Conservation (phyloP, 2,797 vertebrate genomes). For the Pipistrellus pipistrellus region DNA sequence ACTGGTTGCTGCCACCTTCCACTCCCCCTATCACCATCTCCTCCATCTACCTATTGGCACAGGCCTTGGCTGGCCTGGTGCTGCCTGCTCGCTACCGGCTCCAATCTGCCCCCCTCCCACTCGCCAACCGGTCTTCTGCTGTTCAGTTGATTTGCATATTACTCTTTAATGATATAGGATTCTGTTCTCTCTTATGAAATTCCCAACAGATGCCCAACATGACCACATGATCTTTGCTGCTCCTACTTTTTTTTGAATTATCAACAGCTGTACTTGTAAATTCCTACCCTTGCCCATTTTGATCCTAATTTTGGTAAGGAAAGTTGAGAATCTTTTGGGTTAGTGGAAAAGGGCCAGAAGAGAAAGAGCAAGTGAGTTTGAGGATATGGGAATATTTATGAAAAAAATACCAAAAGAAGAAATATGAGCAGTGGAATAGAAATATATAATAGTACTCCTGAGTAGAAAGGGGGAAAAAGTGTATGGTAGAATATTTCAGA, state of each 20-base stretch:
- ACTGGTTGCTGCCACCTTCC: too few species aligned
- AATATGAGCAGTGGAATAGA: not conserved
- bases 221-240: constrained; percentile 15
- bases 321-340: not conserved
- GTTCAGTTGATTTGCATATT: too few species aligned
- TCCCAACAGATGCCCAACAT: not conserved
- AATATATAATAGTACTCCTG: not conserved
- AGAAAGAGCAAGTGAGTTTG: constrained; percentile 6
- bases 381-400: constrained; percentile 22
- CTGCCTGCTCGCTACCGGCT: too few species aligned
- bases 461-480: not conserved
- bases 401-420: not conserved
- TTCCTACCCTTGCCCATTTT: not conserved
- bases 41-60: too few species aligned
- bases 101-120: too few species aligned
- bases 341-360: not conserved
- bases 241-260: constrained; percentile 18
- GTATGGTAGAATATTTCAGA: not conserved
- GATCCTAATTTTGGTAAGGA: not conserved
- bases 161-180: too few species aligned
- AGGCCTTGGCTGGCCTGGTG: too few species aligned
- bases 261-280: not conserved
- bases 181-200: not conserved
- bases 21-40: too few species aligned
- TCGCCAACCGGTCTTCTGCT: too few species aligned